Conservation (phyloP, 1,140 invertebrate species). For the Conus ventricosus region DNA sequence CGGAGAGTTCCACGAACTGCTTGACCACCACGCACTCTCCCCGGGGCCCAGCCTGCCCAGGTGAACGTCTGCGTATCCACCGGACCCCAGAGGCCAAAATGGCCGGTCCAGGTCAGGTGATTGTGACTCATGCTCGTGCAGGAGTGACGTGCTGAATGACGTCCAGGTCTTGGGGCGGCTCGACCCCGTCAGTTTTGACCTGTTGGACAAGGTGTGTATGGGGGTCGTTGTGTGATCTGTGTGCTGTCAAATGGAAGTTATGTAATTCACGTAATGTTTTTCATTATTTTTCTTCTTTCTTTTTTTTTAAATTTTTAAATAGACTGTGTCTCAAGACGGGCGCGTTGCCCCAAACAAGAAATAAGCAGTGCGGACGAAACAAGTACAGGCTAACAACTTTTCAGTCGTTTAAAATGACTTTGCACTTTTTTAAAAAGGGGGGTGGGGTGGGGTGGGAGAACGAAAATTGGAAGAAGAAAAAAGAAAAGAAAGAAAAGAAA, state of each 20-base stretch:
- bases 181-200: neutral
- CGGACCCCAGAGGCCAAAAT: neutral
- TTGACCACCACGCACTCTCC: neutral
- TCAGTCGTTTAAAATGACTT: no score
- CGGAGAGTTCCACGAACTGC: neutral
- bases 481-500: no score
- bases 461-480: no score
- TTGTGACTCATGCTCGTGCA: constrained; percentile 17
- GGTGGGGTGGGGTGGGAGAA: no score
- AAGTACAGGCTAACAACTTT: no score
- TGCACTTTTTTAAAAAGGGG: no score
- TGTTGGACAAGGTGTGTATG: neutral
- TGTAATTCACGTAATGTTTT: neutral
- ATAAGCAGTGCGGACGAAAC: no score
- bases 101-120: neutral
- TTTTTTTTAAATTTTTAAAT: no score
- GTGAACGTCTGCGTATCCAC: constrained; percentile 1
- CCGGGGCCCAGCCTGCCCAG: neutral
- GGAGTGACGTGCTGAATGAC: neutral
- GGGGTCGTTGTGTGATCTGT: neutral
- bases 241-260: neutral
- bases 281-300: neutral
- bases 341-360: no score
- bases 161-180: neutral
- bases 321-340: no score